These are phyloP conservation scores for Balearica regulorum DNA, from an alignment of 2,797 vertebrate species.

Conservation along the genomic window DNA sequence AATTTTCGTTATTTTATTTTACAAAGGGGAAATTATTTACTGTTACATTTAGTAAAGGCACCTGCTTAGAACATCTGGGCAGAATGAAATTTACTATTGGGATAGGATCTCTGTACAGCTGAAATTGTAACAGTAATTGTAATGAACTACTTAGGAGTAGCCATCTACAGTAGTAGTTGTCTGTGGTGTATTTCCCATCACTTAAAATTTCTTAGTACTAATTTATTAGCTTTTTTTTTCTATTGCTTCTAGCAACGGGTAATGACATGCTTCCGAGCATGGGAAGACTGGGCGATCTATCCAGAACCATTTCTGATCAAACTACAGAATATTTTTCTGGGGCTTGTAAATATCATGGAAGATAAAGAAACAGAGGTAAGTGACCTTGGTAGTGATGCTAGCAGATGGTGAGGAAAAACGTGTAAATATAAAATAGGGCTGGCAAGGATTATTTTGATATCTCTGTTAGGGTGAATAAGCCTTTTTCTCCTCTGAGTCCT, in stretches of 20 bases:
- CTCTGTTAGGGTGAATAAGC: neutral
- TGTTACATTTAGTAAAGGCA: neutral
- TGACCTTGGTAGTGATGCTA: neutral
- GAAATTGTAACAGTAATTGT: neutral
- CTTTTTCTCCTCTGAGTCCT: neutral
- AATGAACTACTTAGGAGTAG: neutral
- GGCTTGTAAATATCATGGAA: slow-evolving; percentile 90
- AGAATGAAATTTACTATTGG: neutral
- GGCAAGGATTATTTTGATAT: neutral
- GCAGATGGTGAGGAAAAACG: neutral
- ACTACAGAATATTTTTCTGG: slow-evolving; percentile 98
- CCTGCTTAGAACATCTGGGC: neutral
- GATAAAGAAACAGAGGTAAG: slow-evolving; percentile 86
- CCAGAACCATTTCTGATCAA: slow-evolving; percentile 98
- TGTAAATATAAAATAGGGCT: neutral
- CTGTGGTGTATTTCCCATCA: neutral
- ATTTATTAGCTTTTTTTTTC: neutral
- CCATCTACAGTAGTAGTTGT: neutral
- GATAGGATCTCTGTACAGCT: neutral
- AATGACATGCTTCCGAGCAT: slow-evolving; percentile 98
- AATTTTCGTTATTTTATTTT: neutral
- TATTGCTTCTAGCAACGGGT: slow-evolving; percentile 88
- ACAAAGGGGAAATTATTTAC: neutral
- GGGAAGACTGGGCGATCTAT: slow-evolving; percentile 99
- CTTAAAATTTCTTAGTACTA: neutral